These are phyloP conservation scores for Gryllus bimaculatus DNA, from an alignment of 1,140 invertebrate species.

Conservation along the genomic window DNA sequence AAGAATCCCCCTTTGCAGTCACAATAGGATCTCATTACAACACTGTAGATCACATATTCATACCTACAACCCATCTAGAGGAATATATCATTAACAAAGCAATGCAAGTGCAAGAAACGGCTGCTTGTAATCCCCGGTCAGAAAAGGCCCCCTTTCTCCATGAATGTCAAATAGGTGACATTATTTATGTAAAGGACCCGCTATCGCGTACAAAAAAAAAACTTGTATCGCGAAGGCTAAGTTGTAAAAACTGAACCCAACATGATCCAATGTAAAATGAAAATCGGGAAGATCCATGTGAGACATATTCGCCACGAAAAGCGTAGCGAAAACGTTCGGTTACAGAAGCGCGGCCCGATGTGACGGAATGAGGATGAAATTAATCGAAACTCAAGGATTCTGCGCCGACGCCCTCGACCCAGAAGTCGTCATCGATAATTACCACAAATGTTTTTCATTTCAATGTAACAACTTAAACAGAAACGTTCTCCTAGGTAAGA, in stretches of 20 bases:
- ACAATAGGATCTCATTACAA: not conserved
- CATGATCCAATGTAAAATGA: not conserved
- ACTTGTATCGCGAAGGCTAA: not conserved
- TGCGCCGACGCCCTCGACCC: not conserved
- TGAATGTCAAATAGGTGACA: not conserved
- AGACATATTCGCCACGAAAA: not conserved
- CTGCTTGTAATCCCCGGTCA: not conserved
- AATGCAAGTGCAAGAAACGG: not conserved
- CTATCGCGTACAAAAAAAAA: not conserved
- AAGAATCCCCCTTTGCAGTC: not conserved
- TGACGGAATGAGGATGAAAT: not conserved
- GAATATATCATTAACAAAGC: not conserved
- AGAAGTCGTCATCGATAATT: not conserved
- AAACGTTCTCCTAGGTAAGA: too few species aligned
- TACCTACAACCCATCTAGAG: not conserved
- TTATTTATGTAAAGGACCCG: not conserved
- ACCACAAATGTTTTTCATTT: too few species aligned
- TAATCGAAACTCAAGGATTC: not conserved
- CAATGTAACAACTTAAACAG: not conserved
- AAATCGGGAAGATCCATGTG: slow-evolving; percentile 2
- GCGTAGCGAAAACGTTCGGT: too few species aligned
- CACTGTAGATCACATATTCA: not conserved
- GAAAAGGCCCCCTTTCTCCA: not conserved
- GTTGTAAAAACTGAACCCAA: not conserved
- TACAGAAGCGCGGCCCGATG: too few species aligned